Base-by-base conservation (phyloP, 2,797 vertebrate species). In the Poecile montanus region DNA sequence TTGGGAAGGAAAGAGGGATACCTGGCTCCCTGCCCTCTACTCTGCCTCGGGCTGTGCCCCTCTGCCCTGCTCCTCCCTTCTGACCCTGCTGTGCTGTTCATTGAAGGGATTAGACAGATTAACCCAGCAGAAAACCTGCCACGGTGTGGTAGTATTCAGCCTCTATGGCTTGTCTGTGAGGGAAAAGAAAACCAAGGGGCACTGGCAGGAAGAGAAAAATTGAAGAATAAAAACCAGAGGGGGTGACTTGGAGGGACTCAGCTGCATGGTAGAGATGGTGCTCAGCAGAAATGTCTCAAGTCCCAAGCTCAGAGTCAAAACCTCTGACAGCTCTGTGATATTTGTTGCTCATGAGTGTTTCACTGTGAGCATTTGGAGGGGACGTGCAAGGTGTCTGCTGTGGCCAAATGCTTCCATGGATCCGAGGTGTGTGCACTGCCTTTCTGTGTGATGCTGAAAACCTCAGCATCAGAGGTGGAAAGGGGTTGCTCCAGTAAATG, bases 331-430 rank as follows among this genome's bases (percentile, higher is more conserved):
- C 10, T 12, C 61, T 29, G 60, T 56, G 71, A 2, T 56, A 66
- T 22, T 44, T 30, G 44, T 18, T 23, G 32, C 22, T 36, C 62
- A 32, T 1, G 6, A 34, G 26, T 3, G 40, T 36, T 48, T 74
- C 29, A 10, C 48, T 8, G 17, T 22, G 60, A 71, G 32, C 2
- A 2, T 34, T 29, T 3, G 18, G 65, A 80, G 50, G 36, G 18
- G n/a, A 72, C 0, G 2, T 25, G 20, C 19, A 34, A 44, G 48
- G 57, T 3, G n/a, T 47, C 48, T 79, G 71, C 63, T 44, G 56
- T 21, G 42, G 53, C 42, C 29, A 16, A 60, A 51, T 0, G 0
- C 45, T 78, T 54, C 57, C 34, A 3, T 1, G 7, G 47, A 32
- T 56, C 20, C 5, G 1, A 42, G 18, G 47, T 32, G 34, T 20